These are phyloP conservation scores for Castor canadensis DNA, from an alignment of 2,113 vertebrate species.

Conservation along the genomic window DNA sequence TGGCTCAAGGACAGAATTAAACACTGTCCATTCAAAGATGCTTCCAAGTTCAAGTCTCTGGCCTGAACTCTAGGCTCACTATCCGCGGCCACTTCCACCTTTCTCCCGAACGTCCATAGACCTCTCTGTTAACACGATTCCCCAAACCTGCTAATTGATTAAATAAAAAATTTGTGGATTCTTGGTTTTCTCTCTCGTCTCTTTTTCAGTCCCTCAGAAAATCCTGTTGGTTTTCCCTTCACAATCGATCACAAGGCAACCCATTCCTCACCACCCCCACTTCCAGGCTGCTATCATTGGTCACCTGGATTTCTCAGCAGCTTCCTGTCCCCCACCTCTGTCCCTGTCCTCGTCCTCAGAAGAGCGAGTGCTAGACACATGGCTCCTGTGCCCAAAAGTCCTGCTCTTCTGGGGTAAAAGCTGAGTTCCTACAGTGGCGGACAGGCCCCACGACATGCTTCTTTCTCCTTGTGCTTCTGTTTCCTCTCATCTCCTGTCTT, in stretches of 20 bases:
- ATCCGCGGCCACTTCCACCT: neutral
- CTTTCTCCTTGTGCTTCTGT: neutral
- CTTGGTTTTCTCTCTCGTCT: neutral
- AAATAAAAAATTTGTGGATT: no score
- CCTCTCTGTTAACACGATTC: neutral
- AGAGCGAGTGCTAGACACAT: neutral
- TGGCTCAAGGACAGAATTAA: neutral
- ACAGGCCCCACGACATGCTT: accelerated
- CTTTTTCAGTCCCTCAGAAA: neutral
- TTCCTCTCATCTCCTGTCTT: neutral
- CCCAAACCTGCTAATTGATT: neutral
- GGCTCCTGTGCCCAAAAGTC: neutral
- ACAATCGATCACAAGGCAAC: neutral
- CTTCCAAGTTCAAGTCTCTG: neutral
- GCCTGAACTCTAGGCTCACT: neutral
- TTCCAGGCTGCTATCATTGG: neutral
- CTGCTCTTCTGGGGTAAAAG: neutral
- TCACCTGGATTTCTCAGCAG: neutral
- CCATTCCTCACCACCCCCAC: neutral
- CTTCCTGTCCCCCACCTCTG: neutral
- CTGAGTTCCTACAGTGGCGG: neutral
- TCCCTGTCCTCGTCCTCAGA: neutral
- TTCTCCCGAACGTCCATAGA: neutral
- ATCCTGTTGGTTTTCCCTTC: neutral
- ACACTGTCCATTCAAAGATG: neutral